phyloP scores from a whole-genome alignment of 1,140 invertebrate species.

The Pseudomyrmex pallidus region DNA sequence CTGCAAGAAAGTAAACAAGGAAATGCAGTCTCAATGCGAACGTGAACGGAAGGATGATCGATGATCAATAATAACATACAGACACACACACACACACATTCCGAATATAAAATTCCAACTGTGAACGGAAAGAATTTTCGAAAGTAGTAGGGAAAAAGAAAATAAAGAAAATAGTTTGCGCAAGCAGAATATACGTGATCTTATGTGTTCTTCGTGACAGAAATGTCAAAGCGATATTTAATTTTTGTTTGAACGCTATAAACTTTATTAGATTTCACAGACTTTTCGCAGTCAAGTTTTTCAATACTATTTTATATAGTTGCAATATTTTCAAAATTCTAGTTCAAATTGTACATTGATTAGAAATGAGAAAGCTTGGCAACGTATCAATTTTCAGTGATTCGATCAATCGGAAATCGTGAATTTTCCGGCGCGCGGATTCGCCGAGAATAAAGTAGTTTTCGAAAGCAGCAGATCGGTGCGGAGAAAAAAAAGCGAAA shows the following conservation, averaged over 20 bases:
- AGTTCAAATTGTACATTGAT: neutral
- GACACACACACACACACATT: neutral
- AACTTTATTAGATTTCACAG: neutral
- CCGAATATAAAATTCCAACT: slow-evolving; percentile 28
- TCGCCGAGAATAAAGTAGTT: slow-evolving; percentile 27
- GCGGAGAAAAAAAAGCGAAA: slow-evolving; percentile 51
- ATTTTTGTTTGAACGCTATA: neutral
- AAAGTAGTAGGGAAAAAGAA: slow-evolving; percentile 18
- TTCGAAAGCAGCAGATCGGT: neutral
- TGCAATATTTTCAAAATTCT: too few species aligned
- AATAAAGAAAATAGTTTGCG: slow-evolving; percentile 37
- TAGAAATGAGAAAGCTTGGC: neutral
- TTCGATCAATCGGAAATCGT: slow-evolving; percentile 5
- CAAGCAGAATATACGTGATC: slow-evolving; percentile 46
- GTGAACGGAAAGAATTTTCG: slow-evolving; percentile 51
- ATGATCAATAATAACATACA: slow-evolving; percentile 43
- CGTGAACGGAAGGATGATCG: slow-evolving; percentile 26
- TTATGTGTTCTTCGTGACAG: neutral
- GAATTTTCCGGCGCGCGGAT: neutral
- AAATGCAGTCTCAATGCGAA: slow-evolving; percentile 12
- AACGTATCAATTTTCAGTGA: neutral
- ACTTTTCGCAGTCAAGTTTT: neutral
- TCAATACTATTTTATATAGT: neutral
- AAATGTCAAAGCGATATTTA: neutral
- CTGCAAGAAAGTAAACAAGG: slow-evolving; percentile 12